Conservation (phyloP, 2,113 vertebrate genomes). For the Cyanoramphus novaezelandiae region DNA sequence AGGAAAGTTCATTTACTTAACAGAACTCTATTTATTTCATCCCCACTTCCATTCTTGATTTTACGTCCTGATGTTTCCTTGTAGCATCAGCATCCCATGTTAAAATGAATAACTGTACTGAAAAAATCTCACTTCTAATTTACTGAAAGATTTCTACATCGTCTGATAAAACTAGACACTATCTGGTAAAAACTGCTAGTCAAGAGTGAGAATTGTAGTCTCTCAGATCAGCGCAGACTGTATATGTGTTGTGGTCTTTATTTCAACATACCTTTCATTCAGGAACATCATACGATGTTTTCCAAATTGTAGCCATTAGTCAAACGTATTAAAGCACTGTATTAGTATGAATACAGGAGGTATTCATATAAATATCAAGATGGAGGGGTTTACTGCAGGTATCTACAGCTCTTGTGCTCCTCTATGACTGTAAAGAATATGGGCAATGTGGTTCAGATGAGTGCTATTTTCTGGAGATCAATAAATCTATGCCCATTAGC, state of each 20-base stretch:
- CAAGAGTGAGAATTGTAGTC: background rate
- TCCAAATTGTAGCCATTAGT: background rate
- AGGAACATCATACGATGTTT: background rate
- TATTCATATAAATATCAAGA: background rate
- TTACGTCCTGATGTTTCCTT: background rate
- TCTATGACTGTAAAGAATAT: background rate
- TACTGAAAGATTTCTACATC: background rate
- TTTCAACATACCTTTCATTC: background rate
- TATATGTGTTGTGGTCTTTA: background rate
- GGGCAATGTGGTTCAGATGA: background rate
- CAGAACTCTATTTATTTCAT: conserved; percentile 30
- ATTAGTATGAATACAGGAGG: background rate
- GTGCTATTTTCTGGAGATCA: background rate
- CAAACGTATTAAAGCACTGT: background rate
- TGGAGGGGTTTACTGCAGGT: background rate
- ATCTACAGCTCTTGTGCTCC: background rate
- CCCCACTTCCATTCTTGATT: conserved; percentile 17
- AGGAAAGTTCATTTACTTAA: conserved; percentile 18
- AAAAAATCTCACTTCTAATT: background rate
- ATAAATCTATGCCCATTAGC: background rate
- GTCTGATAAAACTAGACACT: background rate
- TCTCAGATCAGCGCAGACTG: background rate
- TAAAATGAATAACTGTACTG: background rate
- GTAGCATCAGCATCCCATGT: background rate
- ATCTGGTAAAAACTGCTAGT: background rate